A percentile compares a stretch with the other conserved stretches of the same genome.
Conservation (phyloP, 2,888 invertebrate species). For the Drosophila demipolita region DNA sequence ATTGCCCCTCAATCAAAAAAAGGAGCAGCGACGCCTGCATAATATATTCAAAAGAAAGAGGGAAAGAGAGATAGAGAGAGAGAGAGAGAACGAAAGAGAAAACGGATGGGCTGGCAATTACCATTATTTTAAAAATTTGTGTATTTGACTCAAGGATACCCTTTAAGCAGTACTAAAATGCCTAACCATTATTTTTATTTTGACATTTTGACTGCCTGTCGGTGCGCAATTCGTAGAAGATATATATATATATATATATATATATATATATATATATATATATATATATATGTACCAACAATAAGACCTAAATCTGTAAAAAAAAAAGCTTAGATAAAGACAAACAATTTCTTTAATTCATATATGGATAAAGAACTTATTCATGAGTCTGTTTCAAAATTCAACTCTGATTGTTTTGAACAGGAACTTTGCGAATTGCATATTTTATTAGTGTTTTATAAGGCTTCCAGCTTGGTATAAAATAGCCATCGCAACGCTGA, state of each 20-base stretch:
- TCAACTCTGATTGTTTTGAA: not conserved
- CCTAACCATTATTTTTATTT: not conserved
- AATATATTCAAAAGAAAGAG: conserved; percentile 12
- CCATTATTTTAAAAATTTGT: not conserved
- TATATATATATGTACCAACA: no score
- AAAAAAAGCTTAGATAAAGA: no score
- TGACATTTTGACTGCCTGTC: no score
- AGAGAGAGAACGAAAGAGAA: not conserved
- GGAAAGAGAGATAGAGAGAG: not conserved
- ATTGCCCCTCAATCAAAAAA: conserved; percentile 49
- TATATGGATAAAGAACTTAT: not conserved
- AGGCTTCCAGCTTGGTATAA: not conserved
- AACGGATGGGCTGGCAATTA: conserved; percentile 3
- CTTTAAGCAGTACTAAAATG: not conserved
- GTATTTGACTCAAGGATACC: conserved; percentile 7
- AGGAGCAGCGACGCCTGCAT: conserved; percentile 37
- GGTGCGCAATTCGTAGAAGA: no score
- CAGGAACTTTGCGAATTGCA: not conserved
- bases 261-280: no score
- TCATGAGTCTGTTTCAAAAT: not conserved
- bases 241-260: no score
- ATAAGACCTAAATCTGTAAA: no score
- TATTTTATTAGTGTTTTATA: not conserved
- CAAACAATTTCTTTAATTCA: no score
- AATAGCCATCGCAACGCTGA: not conserved